Evolutionary conservation across 2,888 invertebrate species (phyloP), one percentile per base, ranked within the genome.

Genomic region (Pollenia griseotomentosa): DNA sequence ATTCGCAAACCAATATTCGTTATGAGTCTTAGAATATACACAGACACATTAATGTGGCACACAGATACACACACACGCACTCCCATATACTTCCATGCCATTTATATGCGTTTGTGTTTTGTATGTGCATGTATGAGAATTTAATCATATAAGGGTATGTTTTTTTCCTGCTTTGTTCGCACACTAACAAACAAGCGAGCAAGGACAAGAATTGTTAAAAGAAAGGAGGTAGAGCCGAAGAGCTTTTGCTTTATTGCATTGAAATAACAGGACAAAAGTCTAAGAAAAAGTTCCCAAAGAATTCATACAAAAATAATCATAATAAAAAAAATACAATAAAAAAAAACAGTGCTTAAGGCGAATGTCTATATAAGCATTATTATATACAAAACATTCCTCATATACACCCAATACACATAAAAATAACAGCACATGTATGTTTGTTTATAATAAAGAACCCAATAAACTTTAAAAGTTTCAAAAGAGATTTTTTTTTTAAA

Each of bases 221-320:
- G 65, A 73, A 73, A 63, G 74, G 74, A 66, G 79, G 14, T 68
- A 70, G 66, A 71, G 57, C 55, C 46, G 40, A 51, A 75, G 59
- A 75, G 68, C 70, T 71, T 78, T 80, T 80, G n/a, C 61, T 74
- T 63, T 77, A 59, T 65, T 81, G 74, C 84, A 73, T 84, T 84
- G 84, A 84, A 87, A 84, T 87, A 81, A 73, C 83, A 87, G 77
- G 81, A 87, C 84, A 84, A 87, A 84, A 63, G 87, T 84, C 87
- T 84, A 66, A 81, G 77, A 77, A 81, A 81, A 87, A 74, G 11
- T 86, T 86, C 86, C 80, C 80, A 86, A 86, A 81, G 84, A 81
- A 84, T 84, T 80, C 65, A 79, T 59, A 77, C n/a, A 78, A 73
- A 65, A 78, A 77, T 71, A 80, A 48, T 48, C 66, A 68, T 51